A percentile compares a stretch with the other conserved stretches of the same genome.
These are phyloP conservation scores for Tetragnatha versicolor DNA, from an alignment of 1,140 invertebrate species.

Conservation along the genomic window DNA sequence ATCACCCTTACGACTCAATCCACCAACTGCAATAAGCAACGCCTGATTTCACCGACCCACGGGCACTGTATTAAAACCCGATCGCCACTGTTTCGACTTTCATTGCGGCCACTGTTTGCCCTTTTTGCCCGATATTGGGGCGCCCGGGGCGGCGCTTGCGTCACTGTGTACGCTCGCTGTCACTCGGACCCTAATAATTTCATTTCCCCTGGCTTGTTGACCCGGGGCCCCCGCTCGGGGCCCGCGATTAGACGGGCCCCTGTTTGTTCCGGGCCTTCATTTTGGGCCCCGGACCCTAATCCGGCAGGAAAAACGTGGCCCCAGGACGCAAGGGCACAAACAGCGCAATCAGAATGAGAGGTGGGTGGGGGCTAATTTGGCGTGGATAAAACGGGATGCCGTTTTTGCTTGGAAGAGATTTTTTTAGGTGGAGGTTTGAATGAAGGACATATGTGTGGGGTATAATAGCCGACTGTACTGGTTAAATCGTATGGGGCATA, in stretches of 20 bases:
- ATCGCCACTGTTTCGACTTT: background rate
- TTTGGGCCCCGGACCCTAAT: background rate
- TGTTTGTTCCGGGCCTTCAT: conserved; percentile 22
- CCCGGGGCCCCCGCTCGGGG: conserved; percentile 20
- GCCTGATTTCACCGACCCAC: background rate
- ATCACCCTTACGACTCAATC: no score
- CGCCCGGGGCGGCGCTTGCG: conserved; percentile 4
- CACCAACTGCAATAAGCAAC: no score
- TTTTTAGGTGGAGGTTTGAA: no score
- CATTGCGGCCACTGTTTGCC: background rate
- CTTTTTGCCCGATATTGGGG: background rate
- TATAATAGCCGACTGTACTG: no score
- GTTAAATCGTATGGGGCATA: no score
- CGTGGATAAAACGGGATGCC: no score
- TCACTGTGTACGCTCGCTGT: conserved; percentile 40
- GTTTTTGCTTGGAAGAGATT: no score
- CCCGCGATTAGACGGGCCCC: conserved; percentile 16
- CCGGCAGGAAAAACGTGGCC: no score
- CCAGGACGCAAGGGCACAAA: background rate
- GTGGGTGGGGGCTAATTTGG: no score
- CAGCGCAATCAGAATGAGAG: no score
- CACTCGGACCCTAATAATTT: conserved; percentile 50
- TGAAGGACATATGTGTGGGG: no score
- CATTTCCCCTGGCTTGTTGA: conserved; percentile 51
- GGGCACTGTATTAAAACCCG: background rate